Percentiles rank a stretch among this genome's conserved stretches.
phyloP scores from a whole-genome alignment of 2,888 invertebrate genomes.

The Ypsolopha scabrella region DNA sequence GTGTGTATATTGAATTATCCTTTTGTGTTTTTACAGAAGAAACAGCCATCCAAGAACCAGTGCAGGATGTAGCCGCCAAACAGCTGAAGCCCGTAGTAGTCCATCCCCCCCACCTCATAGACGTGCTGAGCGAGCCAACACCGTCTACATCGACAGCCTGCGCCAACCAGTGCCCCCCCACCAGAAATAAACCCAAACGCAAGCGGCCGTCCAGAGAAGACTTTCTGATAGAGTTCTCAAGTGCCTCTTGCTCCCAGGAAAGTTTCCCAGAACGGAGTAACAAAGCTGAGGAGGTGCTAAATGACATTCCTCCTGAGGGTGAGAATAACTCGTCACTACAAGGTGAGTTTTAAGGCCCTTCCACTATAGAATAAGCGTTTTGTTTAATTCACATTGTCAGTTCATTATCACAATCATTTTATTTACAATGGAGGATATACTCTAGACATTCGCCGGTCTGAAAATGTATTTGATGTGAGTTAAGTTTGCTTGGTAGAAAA shows the following conservation, averaged over 20 bases:
- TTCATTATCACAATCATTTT: no score
- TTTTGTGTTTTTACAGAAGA: conserved; percentile 22
- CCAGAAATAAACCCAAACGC: conserved; percentile 9
- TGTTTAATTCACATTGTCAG: no score
- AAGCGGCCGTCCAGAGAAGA: conserved; percentile 32
- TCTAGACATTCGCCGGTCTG: no score
- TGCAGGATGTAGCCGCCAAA: conserved; percentile 27
- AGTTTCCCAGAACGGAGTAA: conserved; percentile 25
- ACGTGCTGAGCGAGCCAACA: conserved; percentile 38
- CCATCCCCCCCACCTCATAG: conserved; percentile 32
- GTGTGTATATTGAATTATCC: no score
- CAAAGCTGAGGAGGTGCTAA: conserved; percentile 23
- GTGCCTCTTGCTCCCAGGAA: conserved; percentile 40
- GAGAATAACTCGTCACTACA: conserved; percentile 20
- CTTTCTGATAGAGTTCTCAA: conserved; percentile 43
- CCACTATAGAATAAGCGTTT: no score
- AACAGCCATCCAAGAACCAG: conserved; percentile 27
- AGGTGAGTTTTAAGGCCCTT: conserved; percentile 22
- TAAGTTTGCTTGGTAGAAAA: no score
- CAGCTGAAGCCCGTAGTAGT: conserved; percentile 12
- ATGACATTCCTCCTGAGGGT: conserved; percentile 17
- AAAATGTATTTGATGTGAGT: no score
- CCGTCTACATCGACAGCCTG: conserved; percentile 37
- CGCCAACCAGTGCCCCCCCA: conserved; percentile 24
- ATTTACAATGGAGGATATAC: no score